These are phyloP conservation scores for Acanthis flammea DNA, from an alignment of 2,797 vertebrate genomes.

Conservation along the genomic window DNA sequence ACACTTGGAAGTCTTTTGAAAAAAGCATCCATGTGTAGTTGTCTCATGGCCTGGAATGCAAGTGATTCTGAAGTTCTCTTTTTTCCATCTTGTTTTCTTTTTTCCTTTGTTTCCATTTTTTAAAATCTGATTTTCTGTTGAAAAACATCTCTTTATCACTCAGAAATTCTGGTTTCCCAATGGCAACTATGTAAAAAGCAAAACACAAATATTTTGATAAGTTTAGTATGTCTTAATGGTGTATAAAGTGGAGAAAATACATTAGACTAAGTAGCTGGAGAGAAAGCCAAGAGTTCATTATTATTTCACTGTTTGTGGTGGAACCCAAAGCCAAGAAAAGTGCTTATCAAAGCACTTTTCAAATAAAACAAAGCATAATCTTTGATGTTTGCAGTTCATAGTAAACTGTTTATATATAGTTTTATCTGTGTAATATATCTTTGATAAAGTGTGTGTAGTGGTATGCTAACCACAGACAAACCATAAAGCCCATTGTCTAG, in stretches of 20 bases:
- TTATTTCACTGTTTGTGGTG: neutral
- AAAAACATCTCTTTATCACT: neutral
- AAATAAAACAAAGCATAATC: neutral
- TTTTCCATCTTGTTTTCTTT: neutral
- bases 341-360: neutral
- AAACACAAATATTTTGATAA: neutral
- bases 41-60: neutral
- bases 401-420: neutral
- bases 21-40: neutral
- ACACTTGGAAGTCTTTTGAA: neutral
- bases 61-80: neutral
- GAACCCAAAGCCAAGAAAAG: neutral
- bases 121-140: neutral
- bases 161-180: neutral
- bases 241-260: neutral
- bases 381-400: neutral
- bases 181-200: neutral
- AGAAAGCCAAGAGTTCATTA: neutral
- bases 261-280: neutral
- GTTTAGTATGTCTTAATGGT: neutral
- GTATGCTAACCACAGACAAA: neutral
- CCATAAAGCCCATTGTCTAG: neutral
- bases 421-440: neutral
- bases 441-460: neutral
- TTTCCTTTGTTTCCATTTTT: neutral